Percentiles rank a stretch among this genome's conserved stretches.
These are phyloP conservation scores for Eupithecia exiguata DNA, from an alignment of 2,888 invertebrate species.

Conservation along the genomic window DNA sequence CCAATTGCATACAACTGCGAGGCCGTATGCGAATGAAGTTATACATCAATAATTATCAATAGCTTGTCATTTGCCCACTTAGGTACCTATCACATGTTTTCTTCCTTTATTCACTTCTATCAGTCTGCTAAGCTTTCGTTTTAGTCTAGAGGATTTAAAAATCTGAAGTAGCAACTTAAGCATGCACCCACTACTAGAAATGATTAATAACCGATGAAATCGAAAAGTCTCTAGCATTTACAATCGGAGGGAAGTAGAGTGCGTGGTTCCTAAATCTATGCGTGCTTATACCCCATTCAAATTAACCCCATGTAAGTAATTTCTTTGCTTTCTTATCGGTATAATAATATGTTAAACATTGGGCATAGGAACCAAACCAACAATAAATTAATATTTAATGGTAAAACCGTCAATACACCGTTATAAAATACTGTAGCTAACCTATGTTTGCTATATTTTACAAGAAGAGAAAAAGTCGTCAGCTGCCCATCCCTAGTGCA, in stretches of 20 bases:
- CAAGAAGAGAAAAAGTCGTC: not conserved
- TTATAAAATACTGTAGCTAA: not conserved
- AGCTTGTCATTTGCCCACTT: too few relatives aligned
- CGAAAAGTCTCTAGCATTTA: not conserved
- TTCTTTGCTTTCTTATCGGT: slow-evolving; percentile 7
- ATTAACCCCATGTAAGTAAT: slow-evolving; percentile 11
- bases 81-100: not conserved
- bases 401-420: too few relatives aligned
- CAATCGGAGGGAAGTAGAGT: not conserved
- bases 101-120: not conserved
- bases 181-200: not conserved
- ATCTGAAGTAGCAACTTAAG: not conserved
- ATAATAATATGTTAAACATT: slow-evolving; percentile 7
- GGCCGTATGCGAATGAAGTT: too few relatives aligned
- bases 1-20: too few relatives aligned
- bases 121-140: not conserved
- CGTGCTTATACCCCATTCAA: slow-evolving; percentile 18
- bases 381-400: too few relatives aligned
- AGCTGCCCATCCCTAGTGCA: not conserved
- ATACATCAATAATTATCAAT: too few relatives aligned
- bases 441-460: not conserved
- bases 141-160: not conserved
- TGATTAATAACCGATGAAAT: not conserved
- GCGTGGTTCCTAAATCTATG: not conserved
- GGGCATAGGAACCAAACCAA: not conserved